Conservation (phyloP, 2,797 vertebrate genomes). For the Channa striata region DNA sequence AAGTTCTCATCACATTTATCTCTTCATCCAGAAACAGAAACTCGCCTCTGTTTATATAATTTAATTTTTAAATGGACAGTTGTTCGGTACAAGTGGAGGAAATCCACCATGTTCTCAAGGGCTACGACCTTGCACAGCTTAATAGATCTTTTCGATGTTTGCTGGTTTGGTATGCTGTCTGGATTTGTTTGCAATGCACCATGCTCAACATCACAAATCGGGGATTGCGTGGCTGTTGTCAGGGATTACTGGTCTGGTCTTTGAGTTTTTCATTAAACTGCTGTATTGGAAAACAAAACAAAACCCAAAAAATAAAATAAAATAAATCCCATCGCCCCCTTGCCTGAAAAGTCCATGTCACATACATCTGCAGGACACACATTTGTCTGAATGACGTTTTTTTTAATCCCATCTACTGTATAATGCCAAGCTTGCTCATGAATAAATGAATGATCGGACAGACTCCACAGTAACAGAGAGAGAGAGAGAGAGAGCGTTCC, state of each 20-base stretch:
- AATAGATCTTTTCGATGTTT: constrained; percentile 61
- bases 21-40: constrained; percentile 10
- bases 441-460: constrained; percentile 66
- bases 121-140: constrained; percentile 67
- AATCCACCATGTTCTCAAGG: constrained; percentile 34
- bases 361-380: constrained; percentile 39
- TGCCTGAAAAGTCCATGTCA: constrained; percentile 42
- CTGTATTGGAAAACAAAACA: constrained; percentile 68
- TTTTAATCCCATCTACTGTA: constrained; percentile 14
- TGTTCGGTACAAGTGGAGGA: constrained; percentile 12
- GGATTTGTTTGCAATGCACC: constrained; percentile 74
- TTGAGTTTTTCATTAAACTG: constrained; percentile 76
- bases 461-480: constrained; percentile 51
- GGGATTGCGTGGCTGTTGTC: constrained; percentile 76
- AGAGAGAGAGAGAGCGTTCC: constrained; percentile 52
- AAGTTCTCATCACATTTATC: constrained; percentile 31
- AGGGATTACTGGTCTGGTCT: constrained; percentile 74
- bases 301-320: constrained; percentile 14
- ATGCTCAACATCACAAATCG: constrained; percentile 79
- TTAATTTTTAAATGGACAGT: constrained; percentile 42
- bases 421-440: constrained; percentile 50
- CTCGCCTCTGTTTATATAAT: constrained; percentile 2
- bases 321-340: constrained; percentile 39
- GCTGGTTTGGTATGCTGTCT: constrained; percentile 59
- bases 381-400: constrained; percentile 14